Evolutionary conservation across 2,113 vertebrate species (phyloP).

Genomic region (Plecotus auritus): DNA sequence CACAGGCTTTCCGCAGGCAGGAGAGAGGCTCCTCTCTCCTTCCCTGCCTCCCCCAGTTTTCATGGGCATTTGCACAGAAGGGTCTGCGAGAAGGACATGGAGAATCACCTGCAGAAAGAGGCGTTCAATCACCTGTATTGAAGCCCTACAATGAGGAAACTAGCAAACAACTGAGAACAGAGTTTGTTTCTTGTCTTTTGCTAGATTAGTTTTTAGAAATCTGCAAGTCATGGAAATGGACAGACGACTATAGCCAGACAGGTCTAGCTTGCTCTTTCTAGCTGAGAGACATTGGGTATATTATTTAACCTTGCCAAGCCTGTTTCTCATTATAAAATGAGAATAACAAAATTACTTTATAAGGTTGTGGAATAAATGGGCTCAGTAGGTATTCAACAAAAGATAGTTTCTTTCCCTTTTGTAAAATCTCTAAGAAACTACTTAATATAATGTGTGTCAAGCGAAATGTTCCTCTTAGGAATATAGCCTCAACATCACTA

Average conservation of each 20-base stretch:
- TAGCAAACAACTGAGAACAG: neutral
- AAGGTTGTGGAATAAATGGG: neutral
- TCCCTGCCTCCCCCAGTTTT: neutral
- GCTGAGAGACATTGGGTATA: neutral
- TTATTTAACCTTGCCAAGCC: neutral
- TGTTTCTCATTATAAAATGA: neutral
- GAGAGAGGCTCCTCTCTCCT: neutral
- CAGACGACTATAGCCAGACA: neutral
- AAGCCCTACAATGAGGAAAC: neutral
- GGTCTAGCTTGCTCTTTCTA: neutral
- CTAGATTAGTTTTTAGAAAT: neutral
- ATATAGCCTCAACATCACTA: neutral
- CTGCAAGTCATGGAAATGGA: neutral
- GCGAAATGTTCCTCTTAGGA: neutral
- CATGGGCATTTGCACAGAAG: neutral
- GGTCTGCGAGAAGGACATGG: neutral
- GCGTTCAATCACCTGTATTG: neutral
- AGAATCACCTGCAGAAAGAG: neutral
- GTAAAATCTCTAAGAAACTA: neutral
- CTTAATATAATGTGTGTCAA: neutral
- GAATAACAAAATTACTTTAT: neutral
- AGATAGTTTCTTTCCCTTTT: neutral
- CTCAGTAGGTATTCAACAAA: neutral
- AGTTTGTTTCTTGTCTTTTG: neutral
- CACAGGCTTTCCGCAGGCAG: neutral